Evolutionary conservation across 2,888 invertebrate species (phyloP), one percentile per base, ranked within the genome.

Genomic region (Cephalotes varians): DNA sequence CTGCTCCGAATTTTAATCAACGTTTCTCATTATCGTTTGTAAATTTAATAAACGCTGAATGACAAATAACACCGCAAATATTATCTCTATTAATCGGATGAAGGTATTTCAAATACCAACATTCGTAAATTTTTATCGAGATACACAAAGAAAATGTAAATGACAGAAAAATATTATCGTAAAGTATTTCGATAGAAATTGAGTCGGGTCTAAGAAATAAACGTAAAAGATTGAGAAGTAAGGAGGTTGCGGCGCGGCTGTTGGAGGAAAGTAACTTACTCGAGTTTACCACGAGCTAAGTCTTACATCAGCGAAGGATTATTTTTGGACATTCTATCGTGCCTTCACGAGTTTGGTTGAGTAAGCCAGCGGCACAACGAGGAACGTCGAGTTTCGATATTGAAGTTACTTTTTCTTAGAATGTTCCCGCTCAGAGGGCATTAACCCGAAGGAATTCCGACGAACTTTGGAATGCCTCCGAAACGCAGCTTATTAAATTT

Each of bases 401-500:
- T 88, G 88, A 88, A 89, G 85, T 85, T 69, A 83, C 71, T 88
- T 90, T 83, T 86, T 87, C 86, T 72, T 49, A 44, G 77, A 51
- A 85, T 80, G 79, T 44, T 67, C 51, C n/a, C 56, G 54, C 77
- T 67, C 73, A 40, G 18, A 54, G 69, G 82, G 81, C 85, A 82
- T 88, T 87, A 88, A 83, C 85, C 76, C 80, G 71, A 74, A 71
- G 80, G 47, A 83, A 80, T 83, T 82, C 71, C 79, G 60, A 74
- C 49, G 58, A 62, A 73, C 44, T 58, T 65, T 37, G 89, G 77
- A 88, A 88, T 87, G 77, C 73, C 83, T 85, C 58, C 40, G 69
- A 65, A 28, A 62, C 81, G 51, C 21, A 71, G 87, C 85, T 88
- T 88, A 88, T 88, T 88, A 88, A 88, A 88, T 88, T 88, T 87